A percentile compares a stretch with the other conserved stretches of the same genome.
phyloP scores from a whole-genome alignment of 2,888 invertebrate species.

The Cantharis lateralis region DNA sequence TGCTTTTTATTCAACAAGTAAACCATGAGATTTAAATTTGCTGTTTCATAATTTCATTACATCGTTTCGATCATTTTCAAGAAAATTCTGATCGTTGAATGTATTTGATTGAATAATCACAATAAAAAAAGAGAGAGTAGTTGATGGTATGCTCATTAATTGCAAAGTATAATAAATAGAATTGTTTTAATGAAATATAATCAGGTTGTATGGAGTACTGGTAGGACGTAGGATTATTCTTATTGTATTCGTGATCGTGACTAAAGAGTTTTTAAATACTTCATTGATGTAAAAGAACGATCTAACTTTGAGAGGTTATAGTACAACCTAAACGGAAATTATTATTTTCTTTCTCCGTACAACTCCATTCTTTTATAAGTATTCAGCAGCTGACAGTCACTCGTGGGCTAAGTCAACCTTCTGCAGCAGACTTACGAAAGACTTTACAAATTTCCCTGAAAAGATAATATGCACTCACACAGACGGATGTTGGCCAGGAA shows the following conservation, averaged over 20 bases:
- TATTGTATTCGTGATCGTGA: neutral
- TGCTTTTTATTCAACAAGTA: no score
- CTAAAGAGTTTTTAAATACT: neutral
- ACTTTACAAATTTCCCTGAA: constrained; percentile 6
- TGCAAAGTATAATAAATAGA: neutral
- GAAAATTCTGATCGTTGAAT: neutral
- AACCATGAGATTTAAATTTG: no score
- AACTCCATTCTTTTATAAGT: neutral
- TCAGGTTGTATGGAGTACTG: neutral
- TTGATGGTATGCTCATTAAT: neutral
- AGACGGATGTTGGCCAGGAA: constrained; percentile 5
- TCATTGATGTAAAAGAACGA: neutral
- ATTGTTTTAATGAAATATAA: neutral
- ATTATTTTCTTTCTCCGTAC: neutral
- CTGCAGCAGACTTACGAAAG: neutral
- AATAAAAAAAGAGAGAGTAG: no score
- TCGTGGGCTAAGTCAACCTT: neutral
- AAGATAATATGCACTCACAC: constrained; percentile 1
- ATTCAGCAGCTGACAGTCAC: neutral
- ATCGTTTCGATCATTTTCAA: no score
- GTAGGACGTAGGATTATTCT: neutral
- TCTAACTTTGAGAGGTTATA: neutral
- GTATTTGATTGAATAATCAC: no score
- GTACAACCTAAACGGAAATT: neutral
- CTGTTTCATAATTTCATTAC: no score